A percentile compares a stretch with the other conserved stretches of the same genome.
Evolutionary conservation across 2,113 vertebrate genomes (phyloP).

Genomic region (Dermatemys mawii): DNA sequence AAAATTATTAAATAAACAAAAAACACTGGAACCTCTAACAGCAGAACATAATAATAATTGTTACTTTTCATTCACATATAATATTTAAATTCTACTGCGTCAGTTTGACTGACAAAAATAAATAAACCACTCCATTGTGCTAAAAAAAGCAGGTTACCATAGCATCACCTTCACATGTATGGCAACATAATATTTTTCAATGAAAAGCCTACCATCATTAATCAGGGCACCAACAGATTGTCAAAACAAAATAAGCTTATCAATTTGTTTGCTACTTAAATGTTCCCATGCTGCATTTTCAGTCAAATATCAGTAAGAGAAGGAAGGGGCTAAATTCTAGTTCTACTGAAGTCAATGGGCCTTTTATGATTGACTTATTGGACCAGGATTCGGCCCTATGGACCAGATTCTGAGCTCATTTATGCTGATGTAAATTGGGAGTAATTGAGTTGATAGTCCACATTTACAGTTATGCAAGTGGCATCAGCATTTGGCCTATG

Average conservation of each 20-base stretch:
- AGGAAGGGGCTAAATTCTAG: not conserved
- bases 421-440: not conserved
- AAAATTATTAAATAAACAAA: conserved; percentile 65
- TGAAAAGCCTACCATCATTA: not conserved
- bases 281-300: not conserved
- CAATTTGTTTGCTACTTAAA: not conserved
- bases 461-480: not conserved
- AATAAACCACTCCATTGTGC: not conserved
- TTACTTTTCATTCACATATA: conserved; percentile 22
- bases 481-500: not conserved
- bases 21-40: conserved; percentile 41
- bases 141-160: not conserved
- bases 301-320: not conserved
- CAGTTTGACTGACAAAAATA: not conserved
- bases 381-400: not conserved
- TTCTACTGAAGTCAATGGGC: not conserved
- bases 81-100: conserved; percentile 20
- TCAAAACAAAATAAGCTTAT: not conserved
- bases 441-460: not conserved
- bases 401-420: not conserved
- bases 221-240: not conserved
- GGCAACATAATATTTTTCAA: not conserved
- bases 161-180: not conserved
- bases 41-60: conserved; percentile 18
- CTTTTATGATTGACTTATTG: not conserved